Conservation (phyloP, 2,888 invertebrate genomes). For the Megastigmus dorsalis region DNA sequence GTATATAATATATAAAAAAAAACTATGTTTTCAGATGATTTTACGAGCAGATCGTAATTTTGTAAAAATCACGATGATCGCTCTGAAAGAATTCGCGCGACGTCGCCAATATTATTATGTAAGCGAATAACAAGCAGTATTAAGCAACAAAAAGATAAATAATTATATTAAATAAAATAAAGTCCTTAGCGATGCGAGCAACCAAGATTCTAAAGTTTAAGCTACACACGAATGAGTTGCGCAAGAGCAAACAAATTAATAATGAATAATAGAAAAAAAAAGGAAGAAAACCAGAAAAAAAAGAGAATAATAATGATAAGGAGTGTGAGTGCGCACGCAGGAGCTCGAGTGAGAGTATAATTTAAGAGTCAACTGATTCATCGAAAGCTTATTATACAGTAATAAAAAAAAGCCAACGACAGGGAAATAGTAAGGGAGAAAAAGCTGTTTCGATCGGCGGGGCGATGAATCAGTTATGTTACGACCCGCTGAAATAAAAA, state of each 20-base stretch:
- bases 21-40: too few relatives aligned
- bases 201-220: slow-evolving; percentile 55
- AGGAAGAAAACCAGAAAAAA: too few relatives aligned
- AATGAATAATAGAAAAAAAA: slow-evolving; percentile 1
- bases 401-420: not conserved
- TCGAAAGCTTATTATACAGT: not conserved
- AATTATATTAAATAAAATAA: slow-evolving; percentile 48
- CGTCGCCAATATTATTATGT: not conserved
- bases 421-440: too few relatives aligned
- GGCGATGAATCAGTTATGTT: slow-evolving; percentile 3
- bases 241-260: too few relatives aligned
- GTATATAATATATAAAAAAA: too few relatives aligned
- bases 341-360: not conserved
- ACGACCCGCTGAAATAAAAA: not conserved
- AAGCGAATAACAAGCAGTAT: slow-evolving; percentile 26
- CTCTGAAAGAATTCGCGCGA: not conserved
- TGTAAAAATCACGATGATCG: slow-evolving; percentile 32
- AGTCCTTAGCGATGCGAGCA: slow-evolving; percentile 60
- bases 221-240: not conserved
- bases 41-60: slow-evolving; percentile 32
- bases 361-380: slow-evolving; percentile 6
- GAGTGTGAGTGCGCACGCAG: not conserved
- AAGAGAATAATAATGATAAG: too few relatives aligned
- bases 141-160: not conserved
- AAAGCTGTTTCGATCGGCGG: too few relatives aligned